Evolutionary conservation across 1,140 invertebrate genomes (phyloP).

Genomic region (Nilaparvata lugens): DNA sequence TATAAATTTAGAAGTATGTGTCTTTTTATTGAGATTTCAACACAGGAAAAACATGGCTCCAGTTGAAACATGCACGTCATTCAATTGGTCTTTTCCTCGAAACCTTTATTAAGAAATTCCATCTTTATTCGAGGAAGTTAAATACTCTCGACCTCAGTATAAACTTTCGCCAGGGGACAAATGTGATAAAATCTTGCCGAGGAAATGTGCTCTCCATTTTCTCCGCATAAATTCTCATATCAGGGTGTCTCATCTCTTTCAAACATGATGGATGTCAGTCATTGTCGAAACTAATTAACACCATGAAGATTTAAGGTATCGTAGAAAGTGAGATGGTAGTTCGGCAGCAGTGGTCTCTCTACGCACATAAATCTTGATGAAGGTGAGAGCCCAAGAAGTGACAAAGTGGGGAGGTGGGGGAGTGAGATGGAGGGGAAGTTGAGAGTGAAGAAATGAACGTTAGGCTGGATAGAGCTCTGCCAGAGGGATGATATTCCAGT

Average conservation of each 20-base stretch:
- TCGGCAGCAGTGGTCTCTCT: neutral
- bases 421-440: neutral
- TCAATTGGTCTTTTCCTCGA: neutral
- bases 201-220: neutral
- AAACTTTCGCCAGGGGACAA: neutral
- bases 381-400: too few relatives aligned
- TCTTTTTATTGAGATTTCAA: too few relatives aligned
- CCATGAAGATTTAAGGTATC: neutral
- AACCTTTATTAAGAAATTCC: neutral
- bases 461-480: too few relatives aligned
- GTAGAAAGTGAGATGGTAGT: neutral
- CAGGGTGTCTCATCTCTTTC: neutral
- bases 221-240: neutral
- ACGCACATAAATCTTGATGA: too few relatives aligned
- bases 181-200: neutral
- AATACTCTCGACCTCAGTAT: neutral
- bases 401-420: neutral
- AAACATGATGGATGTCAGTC: neutral
- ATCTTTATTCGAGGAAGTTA: neutral
- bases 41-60: too few relatives aligned
- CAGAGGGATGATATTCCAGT: too few relatives aligned
- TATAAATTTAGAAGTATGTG: too few relatives aligned
- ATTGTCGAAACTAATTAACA: neutral
- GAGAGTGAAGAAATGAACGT: neutral
- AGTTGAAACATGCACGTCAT: too few relatives aligned